Evolutionary conservation across 2,113 vertebrate species (phyloP).

Genomic region (Elgaria multicarinata): DNA sequence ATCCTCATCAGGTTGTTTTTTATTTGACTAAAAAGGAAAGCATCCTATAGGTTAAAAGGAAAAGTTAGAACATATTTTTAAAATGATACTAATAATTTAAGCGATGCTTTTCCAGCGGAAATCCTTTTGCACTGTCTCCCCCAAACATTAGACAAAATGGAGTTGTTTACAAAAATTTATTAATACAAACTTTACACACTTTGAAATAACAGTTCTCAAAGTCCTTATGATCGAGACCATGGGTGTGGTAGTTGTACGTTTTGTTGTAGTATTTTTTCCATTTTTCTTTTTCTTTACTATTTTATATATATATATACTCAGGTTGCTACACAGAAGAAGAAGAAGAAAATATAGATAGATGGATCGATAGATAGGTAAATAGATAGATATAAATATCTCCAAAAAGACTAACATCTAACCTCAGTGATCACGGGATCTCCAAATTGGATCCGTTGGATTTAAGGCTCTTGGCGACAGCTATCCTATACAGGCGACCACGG

Average conservation of each 20-base stretch:
- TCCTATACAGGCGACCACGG: constrained; percentile 37
- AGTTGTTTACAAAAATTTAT: constrained; percentile 99
- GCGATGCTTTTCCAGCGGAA: neutral
- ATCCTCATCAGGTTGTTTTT: constrained; percentile 43
- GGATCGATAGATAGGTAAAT: constrained; percentile 4
- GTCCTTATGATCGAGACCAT: constrained; percentile 87
- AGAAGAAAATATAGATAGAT: neutral
- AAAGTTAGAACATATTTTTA: constrained; percentile 25
- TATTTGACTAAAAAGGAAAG: constrained; percentile 21
- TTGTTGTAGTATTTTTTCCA: constrained; percentile 79
- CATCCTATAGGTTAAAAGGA: constrained; percentile 22
- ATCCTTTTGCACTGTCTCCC: constrained; percentile 63
- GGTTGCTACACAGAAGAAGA: constrained; percentile 91
- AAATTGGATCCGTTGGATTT: constrained; percentile 85
- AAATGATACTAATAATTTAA: constrained; percentile 48
- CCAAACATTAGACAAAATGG: constrained; percentile 94
- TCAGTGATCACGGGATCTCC: constrained; percentile 83
- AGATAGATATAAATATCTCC: constrained; percentile 59
- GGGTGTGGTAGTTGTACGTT: constrained; percentile 88
- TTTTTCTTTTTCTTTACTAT: neutral
- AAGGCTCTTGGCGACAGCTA: constrained; percentile 88
- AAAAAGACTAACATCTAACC: constrained; percentile 81
- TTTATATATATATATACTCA: constrained; percentile 66
- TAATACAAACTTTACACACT: constrained; percentile 99
- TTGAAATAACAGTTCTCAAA: constrained; percentile 93